A percentile compares a stretch with the other conserved stretches of the same genome.
These are phyloP conservation scores for Pandemis corylana DNA, from an alignment of 2,888 invertebrate species.

Conservation along the genomic window DNA sequence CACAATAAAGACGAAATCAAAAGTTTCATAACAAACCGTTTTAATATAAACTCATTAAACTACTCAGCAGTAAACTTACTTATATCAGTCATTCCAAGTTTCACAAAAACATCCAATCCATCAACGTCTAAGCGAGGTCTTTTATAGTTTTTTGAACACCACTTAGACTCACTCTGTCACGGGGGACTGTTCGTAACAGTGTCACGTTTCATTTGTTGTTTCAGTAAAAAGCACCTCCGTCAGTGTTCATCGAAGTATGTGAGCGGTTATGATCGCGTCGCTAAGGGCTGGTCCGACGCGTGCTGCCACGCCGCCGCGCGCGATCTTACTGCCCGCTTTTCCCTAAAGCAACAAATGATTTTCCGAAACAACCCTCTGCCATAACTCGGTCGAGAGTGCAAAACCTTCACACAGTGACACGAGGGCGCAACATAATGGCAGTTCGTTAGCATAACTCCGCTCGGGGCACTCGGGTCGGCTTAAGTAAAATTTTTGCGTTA, in stretches of 20 bases:
- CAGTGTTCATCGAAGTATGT: slow-evolving; percentile 53
- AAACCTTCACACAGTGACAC: slow-evolving; percentile 84
- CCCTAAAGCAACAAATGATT: slow-evolving; percentile 79
- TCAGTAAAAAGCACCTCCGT: slow-evolving; percentile 56
- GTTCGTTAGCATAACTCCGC: slow-evolving; percentile 79
- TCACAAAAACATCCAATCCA: slow-evolving; percentile 66
- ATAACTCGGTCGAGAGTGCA: slow-evolving; percentile 82
- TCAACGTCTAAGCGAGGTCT: slow-evolving; percentile 52
- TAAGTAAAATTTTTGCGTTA: slow-evolving; percentile 75
- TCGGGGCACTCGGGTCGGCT: slow-evolving; percentile 62
- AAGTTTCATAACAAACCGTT: neutral
- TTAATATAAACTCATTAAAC: slow-evolving; percentile 15
- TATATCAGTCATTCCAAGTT: slow-evolving; percentile 77
- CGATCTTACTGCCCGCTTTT: slow-evolving; percentile 60
- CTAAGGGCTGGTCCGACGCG: slow-evolving; percentile 18
- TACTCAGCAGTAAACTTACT: slow-evolving; percentile 61
- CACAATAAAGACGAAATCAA: neutral
- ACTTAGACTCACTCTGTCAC: slow-evolving; percentile 31
- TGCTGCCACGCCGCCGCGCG: slow-evolving; percentile 50
- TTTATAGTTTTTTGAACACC: slow-evolving; percentile 10
- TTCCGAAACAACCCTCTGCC: slow-evolving; percentile 74
- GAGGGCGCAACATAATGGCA: slow-evolving; percentile 77
- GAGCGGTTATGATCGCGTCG: neutral
- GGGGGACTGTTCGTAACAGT: slow-evolving; percentile 20
- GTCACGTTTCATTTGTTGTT: slow-evolving; percentile 56